A percentile compares a stretch with the other conserved stretches of the same genome.
These are phyloP conservation scores for Lycocerus yunnanus DNA, from an alignment of 2,888 invertebrate species.

Conservation along the genomic window DNA sequence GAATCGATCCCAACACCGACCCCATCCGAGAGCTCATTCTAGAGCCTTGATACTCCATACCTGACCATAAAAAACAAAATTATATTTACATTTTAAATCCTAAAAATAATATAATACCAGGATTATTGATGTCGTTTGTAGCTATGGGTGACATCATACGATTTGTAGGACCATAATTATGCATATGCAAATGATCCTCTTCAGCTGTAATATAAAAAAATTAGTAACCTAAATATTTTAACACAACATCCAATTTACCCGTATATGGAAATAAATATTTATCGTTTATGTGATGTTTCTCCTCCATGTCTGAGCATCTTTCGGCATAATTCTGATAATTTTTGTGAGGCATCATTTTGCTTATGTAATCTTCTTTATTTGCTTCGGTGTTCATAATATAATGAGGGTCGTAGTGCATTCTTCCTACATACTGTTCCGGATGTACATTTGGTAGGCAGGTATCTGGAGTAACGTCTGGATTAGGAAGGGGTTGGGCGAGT, in stretches of 20 bases:
- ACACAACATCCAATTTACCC: conserved; percentile 53
- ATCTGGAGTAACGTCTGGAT: conserved; percentile 75
- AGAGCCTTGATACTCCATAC: conserved; percentile 47
- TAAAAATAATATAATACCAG: conserved; percentile 43
- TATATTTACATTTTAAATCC: neutral
- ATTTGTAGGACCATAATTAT: conserved; percentile 41
- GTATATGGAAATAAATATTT: conserved; percentile 86
- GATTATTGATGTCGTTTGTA: conserved; percentile 62
- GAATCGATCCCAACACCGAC: conserved; percentile 51
- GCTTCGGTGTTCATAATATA: conserved; percentile 44
- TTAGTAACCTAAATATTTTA: neutral
- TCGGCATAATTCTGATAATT: conserved; percentile 64
- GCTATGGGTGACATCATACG: conserved; percentile 51
- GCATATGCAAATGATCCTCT: conserved; percentile 67
- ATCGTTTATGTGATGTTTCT: conserved; percentile 73
- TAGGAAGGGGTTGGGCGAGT: conserved; percentile 75
- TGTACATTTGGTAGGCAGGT: conserved; percentile 60
- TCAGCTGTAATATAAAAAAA: conserved; percentile 61
- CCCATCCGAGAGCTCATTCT: conserved; percentile 52
- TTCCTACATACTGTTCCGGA: conserved; percentile 58
- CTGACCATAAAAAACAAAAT: conserved; percentile 15
- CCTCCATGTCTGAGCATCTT: conserved; percentile 71
- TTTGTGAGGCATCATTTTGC: conserved; percentile 50
- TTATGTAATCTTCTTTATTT: conserved; percentile 49
- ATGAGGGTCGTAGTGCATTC: conserved; percentile 49